A percentile compares a stretch with the other conserved stretches of the same genome.
These are phyloP conservation scores for Corythaeola cristata DNA, from an alignment of 2,113 vertebrate genomes.

Conservation along the genomic window DNA sequence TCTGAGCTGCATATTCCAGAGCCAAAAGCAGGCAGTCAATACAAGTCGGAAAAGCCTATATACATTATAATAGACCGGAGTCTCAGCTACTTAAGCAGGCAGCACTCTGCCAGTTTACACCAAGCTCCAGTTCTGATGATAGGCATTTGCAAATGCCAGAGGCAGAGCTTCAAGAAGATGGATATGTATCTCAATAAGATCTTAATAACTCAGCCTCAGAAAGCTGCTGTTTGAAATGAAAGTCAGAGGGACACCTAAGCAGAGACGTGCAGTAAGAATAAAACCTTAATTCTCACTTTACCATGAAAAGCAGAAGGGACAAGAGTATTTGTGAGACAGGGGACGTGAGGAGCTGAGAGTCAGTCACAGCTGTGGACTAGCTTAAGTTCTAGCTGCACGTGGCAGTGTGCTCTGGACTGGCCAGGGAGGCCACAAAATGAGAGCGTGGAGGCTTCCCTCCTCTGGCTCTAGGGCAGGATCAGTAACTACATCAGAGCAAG, in stretches of 20 bases:
- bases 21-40: background rate
- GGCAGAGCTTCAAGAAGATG: background rate
- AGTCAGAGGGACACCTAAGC: background rate
- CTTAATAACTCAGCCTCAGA: background rate
- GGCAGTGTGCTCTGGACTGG: background rate
- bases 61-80: background rate
- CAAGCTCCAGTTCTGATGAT: background rate
- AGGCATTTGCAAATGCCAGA: background rate
- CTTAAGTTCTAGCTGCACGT: background rate
- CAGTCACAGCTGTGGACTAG: background rate
- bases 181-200: background rate
- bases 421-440: background rate
- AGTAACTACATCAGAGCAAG: background rate
- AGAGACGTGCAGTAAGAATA: background rate
- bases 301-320: background rate
- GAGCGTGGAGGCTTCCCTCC: background rate
- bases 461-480: background rate
- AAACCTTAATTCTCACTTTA: background rate
- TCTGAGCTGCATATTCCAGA: background rate
- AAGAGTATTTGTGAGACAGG: background rate
- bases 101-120: background rate
- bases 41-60: background rate
- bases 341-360: background rate
- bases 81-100: background rate
- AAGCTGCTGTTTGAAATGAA: background rate